Evolutionary conservation across 2,888 invertebrate genomes (phyloP), one percentile per base, ranked within the genome.

Genomic region (Troides aeacus): DNA sequence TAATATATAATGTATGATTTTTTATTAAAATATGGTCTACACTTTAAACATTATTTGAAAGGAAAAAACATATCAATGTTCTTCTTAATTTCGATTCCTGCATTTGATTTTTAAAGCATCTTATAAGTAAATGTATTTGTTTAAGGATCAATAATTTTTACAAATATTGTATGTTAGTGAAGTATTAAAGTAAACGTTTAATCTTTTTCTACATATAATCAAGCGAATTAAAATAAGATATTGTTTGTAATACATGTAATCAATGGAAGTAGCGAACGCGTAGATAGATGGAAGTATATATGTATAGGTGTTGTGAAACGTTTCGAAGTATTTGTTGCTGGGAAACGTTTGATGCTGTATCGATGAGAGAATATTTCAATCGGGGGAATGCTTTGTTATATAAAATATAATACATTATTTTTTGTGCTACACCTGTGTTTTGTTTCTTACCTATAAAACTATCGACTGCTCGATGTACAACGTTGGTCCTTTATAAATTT

Each of bases 371-470:
- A 78, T 76, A 73, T 73, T 58, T 74, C 72, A 78, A 77, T 72
- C 81, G 39, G 24, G n/a, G 76, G 81, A 82, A 81, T 76, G 90
- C 90, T 90, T 90, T 90, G 89, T 89, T 89, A 89, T 82, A 84
- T 81, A 72, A 82, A 85, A 87, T 86, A 81, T 82, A 89, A 85
- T 86, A 87, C 76, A 89, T 84, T 84, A 86, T 88, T 87, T 85
- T 88, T 89, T 89, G 84, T 86, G 88, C 88, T 79, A 83, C 73
- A 70, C 70, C 63, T 24, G 64, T 73, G 60, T 79, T 83, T 83
- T 84, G 23, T 58, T 58, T 58, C 46, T 58, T 23, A 58, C 23
- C 6, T 23, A 0, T 23, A 23, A 58, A 53, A 53, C 53, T n/a
- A 53, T 53, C 53, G 3, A 30, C 3, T 30, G 5, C 30, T 30